Evolutionary conservation across 37 sponge, comb jelly and placozoan genomes (phyloP), one percentile per base, ranked within the genome.

Genomic region (Geodia barretti): DNA sequence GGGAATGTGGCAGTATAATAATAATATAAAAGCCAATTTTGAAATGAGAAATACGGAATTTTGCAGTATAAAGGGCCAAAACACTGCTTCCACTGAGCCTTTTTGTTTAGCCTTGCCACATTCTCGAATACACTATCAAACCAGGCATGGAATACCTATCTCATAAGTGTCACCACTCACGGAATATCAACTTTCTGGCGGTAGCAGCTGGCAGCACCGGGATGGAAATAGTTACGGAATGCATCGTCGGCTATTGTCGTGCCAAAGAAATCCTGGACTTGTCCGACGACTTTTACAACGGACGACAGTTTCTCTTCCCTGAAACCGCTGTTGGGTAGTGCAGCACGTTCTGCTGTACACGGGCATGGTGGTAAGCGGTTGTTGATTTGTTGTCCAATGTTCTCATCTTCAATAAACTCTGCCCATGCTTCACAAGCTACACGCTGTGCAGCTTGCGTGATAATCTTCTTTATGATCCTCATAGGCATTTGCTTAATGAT

Each of bases 301-400:
- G 70, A 79, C 0, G 70, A 68, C 20, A 54, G 4, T 26, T 38
- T 3, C 20, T 79, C 70, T 84, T 39, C 25, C 34, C 38, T 69
- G 30, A 38, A 58, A 35, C 32, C 1, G 11, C 36, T 23, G 37
- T 67, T 17, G 61, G 41, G 33, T 60, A 43, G 26, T 2, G 14
- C 32, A 25, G 86, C 86, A 40, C 20, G 41, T 23, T 23, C 9
- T n/a, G 35, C 73, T 38, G 60, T 71, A 17, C 65, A 65, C 41
- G 86, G 86, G 40, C 86, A 85, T 32, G 79, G 65, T 24, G 59
- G 65, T 3, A 83, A 31, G 33, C 67, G 75, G 20, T 31, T 11
- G 26, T 78, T 72, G 2, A 61, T 37, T 33, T n/a, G 21, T 41
- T 65, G 59, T 20, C 65, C 69, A 63, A 60, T 35, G n/a, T n/a